Percentiles rank a stretch among this genome's conserved stretches.
Conservation (phyloP, 2,113 vertebrate genomes). For the Phrynosoma blainvillii region DNA sequence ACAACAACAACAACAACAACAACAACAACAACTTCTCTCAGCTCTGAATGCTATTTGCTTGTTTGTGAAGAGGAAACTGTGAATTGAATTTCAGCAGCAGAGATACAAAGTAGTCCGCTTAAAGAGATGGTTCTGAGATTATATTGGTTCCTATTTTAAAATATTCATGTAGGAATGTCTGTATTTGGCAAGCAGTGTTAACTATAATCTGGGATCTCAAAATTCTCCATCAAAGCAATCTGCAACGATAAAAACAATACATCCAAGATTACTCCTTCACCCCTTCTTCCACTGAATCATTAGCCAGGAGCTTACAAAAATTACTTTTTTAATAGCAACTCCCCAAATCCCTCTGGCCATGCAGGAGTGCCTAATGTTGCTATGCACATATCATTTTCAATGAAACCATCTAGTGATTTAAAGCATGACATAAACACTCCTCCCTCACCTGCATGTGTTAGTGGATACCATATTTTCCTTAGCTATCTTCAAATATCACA, state of each 20-base stretch:
- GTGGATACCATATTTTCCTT: not conserved
- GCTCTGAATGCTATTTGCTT: not conserved
- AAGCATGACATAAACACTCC: no score
- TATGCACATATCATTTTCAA: not conserved
- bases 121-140: not conserved
- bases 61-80: slow-evolving; percentile 16
- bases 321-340: no score
- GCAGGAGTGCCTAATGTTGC: no score
- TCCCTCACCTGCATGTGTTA: no score
- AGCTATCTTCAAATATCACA: not conserved
- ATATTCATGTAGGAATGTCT: not conserved
- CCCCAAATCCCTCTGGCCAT: no score
- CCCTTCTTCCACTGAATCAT: no score
- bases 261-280: not conserved
- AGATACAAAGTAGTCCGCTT: not conserved
- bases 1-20: no score
- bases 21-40: not conserved
- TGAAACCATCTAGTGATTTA: not conserved
- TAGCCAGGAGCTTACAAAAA: no score
- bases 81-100: not conserved
- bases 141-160: not conserved
- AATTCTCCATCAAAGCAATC: not conserved
- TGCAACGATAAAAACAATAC: not conserved
- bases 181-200: not conserved
- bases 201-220: not conserved